Percentiles rank a stretch among this genome's conserved stretches.
phyloP scores from a whole-genome alignment of 2,888 invertebrate species.

The Nysson spinosus region DNA sequence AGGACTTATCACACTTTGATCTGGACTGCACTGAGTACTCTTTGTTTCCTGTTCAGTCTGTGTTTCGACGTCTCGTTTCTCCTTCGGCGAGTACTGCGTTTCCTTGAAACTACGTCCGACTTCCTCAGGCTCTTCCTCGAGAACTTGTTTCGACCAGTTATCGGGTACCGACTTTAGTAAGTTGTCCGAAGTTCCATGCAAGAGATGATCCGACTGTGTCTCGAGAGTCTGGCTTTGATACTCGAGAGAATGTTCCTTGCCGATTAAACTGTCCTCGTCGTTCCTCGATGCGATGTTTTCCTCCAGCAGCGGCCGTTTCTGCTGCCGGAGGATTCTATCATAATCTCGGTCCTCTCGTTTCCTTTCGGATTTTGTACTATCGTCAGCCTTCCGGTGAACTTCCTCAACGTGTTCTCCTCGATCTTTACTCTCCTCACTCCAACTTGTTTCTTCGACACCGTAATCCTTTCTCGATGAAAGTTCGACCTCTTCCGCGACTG shows the following conservation, averaged over 20 bases:
- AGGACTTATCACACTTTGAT: conserved; percentile 34
- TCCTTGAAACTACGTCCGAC: conserved; percentile 49
- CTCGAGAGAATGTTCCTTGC: conserved; percentile 65
- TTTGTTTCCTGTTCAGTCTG: conserved; percentile 65
- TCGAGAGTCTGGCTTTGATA: conserved; percentile 68
- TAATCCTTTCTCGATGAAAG: not conserved
- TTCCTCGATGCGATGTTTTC: conserved; percentile 19
- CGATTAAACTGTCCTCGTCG: conserved; percentile 57
- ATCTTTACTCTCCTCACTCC: not conserved
- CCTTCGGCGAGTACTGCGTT: conserved; percentile 55
- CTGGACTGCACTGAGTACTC: conserved; percentile 66
- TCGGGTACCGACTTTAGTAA: conserved; percentile 15
- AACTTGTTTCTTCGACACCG: not conserved
- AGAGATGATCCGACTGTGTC: conserved; percentile 48
- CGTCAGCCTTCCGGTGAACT: not conserved
- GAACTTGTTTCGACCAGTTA: conserved; percentile 28
- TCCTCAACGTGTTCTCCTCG: not conserved
- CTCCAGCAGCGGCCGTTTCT: conserved; percentile 34
- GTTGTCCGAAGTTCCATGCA: conserved; percentile 40
- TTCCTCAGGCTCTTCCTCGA: conserved; percentile 24
- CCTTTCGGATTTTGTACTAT: not conserved
- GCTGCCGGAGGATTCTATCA: conserved; percentile 27
- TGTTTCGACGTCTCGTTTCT: conserved; percentile 61
- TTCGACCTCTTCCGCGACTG: not conserved
- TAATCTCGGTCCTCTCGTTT: conserved; percentile 14